A percentile compares a stretch with the other conserved stretches of the same genome.
Conservation (phyloP, 2,888 invertebrate genomes). For the Blera fallax region DNA sequence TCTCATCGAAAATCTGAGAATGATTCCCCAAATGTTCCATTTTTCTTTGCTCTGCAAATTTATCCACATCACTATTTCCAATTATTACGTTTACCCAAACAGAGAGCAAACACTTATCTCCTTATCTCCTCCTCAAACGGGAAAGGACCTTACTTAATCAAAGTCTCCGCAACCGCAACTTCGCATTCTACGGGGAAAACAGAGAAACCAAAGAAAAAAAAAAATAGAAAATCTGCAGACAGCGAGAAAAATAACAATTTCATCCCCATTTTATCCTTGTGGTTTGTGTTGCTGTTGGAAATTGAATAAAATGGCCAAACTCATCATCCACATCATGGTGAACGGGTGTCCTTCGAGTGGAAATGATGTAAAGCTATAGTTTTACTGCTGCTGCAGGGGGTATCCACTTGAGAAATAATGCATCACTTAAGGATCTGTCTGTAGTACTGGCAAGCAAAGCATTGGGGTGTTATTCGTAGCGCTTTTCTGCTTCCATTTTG, state of each 20-base stretch:
- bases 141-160: conserved; percentile 67
- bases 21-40: conserved; percentile 22
- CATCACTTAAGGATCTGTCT: conserved; percentile 67
- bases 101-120: conserved; percentile 71
- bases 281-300: conserved; percentile 48
- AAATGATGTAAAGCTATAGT: conserved; percentile 28
- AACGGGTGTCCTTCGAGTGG: neutral
- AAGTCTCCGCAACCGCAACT: conserved; percentile 48
- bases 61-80: conserved; percentile 63
- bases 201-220: neutral
- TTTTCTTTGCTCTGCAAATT: conserved; percentile 17
- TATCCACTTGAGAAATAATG: conserved; percentile 67
- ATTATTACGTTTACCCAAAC: conserved; percentile 69
- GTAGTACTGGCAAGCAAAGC: neutral
- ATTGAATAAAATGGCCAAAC: conserved; percentile 69
- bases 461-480: conserved; percentile 16
- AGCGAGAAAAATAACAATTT: conserved; percentile 62
- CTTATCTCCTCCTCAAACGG: conserved; percentile 33
- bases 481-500: neutral
- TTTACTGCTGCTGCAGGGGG: conserved; percentile 41
- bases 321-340: conserved; percentile 23
- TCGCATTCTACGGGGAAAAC: neutral
- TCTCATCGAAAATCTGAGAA: conserved; percentile 41
- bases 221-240: conserved; percentile 51
- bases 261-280: conserved; percentile 51